Conservation (phyloP, 2,888 invertebrate species). For the Myopa tessellatipennis region DNA sequence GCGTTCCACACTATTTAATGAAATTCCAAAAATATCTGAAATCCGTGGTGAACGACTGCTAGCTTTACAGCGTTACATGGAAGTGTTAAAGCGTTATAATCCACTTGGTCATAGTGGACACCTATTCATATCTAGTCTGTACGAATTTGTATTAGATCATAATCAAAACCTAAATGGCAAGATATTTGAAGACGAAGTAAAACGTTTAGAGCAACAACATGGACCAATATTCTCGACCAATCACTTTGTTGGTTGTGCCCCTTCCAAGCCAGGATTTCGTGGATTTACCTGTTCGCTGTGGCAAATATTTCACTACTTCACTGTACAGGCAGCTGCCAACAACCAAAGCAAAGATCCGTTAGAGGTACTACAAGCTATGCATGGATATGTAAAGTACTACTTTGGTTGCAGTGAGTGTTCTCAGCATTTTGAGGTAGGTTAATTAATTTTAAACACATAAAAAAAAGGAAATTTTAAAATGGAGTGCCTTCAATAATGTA, state of each 20-base stretch:
- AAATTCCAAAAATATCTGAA: conserved; percentile 78
- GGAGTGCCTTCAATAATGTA: too few species aligned
- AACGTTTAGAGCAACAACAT: conserved; percentile 71
- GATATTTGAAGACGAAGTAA: conserved; percentile 71
- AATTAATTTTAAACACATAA: too few species aligned
- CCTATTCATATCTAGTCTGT: conserved; percentile 74
- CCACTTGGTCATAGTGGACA: conserved; percentile 80
- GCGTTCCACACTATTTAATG: conserved; percentile 84
- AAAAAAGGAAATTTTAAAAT: too few species aligned
- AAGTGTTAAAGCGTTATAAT: conserved; percentile 80
- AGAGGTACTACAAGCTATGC: conserved; percentile 83
- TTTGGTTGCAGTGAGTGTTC: conserved; percentile 94
- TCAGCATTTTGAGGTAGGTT: conserved; percentile 80
- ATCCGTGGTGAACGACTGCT: conserved; percentile 79
- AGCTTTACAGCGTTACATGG: conserved; percentile 81
- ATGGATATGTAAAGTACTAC: conserved; percentile 89
- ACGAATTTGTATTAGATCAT: conserved; percentile 69
- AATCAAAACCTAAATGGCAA: conserved; percentile 72
- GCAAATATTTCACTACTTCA: conserved; percentile 92
- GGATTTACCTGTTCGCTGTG: conserved; percentile 96
- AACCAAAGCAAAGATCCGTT: conserved; percentile 71
- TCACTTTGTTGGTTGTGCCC: conserved; percentile 84
- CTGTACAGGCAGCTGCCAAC: conserved; percentile 77
- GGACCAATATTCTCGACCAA: conserved; percentile 70
- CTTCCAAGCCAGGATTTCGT: conserved; percentile 77